Base-by-base conservation (phyloP, 2,797 vertebrate genomes). In the Typhlichthys eigenmanni region DNA sequence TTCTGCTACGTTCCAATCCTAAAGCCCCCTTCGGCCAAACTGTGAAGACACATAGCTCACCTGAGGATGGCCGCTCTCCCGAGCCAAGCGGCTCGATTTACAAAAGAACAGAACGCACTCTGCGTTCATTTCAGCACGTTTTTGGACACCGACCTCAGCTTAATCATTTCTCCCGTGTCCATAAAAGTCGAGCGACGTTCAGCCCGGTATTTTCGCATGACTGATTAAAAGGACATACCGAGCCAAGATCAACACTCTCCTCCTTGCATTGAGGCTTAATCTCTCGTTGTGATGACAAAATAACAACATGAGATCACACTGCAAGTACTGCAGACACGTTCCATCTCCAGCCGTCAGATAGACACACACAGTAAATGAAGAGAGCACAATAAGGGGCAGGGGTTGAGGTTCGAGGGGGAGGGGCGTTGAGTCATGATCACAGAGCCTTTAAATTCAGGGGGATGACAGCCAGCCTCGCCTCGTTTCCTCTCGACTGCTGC, bases 381-480 rank as follows among this genome's bases (percentile, higher is more conserved):
- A 10, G 14, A 12, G 13, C 14, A 45, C 51, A 48, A 16, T n/a
- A 6, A 60, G 24, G 1, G 0, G 1, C 47, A 34, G 47, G 50
- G 50, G 13, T 1, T 50, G 53, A 24, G 14, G 59, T 32, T 46
- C 11, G 57, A 19, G 19, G 19, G 19, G 19, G 19, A 19, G 43
- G 57, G 34, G 47, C 29, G 70, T 32, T 68, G 80, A 79, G 63
- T 52, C 74, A 79, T 62, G 72, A 73, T 81, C 70, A 67, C 75
- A 70, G 72, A 68, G 47, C 60, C 62, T 82, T 34, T 67, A 71
- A 66, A 74, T 84, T 64, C 68, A 56, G 54, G 16, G 56, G 64
- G 70, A 79, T 45, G 67, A 84, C 72, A 62, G 64, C 58, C 70
- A 24, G 55, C 19, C 1, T 19, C 55, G 58, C 78, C 24, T 1